Percentiles rank a stretch among this genome's conserved stretches.
phyloP scores from a whole-genome alignment of 2,113 vertebrate genomes.

The Neotoma lepida region DNA sequence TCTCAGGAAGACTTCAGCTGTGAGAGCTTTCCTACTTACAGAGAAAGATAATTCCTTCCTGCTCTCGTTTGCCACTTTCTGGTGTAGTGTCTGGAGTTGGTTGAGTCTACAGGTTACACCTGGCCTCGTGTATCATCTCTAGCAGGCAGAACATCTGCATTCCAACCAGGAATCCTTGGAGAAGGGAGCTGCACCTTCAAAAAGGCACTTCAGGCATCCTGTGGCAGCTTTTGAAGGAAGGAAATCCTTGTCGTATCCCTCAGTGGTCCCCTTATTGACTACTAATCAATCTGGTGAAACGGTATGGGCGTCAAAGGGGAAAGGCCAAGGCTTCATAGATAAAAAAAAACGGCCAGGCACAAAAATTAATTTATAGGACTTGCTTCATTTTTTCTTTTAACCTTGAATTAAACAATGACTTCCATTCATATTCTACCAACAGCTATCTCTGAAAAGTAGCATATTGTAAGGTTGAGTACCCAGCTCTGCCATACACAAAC shows the following conservation, averaged over 20 bases:
- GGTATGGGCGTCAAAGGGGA: background rate
- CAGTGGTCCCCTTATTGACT: background rate
- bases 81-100: background rate
- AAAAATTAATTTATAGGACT: background rate
- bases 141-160: background rate
- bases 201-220: background rate
- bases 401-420: background rate
- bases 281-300: background rate
- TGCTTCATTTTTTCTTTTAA: background rate
- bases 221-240: background rate
- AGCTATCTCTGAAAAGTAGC: background rate
- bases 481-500: background rate
- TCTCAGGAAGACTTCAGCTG: background rate
- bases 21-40: background rate
- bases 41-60: background rate
- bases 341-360: background rate
- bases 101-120: background rate
- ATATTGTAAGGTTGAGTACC: background rate
- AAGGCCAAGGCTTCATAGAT: background rate
- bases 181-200: background rate
- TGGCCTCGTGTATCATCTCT: background rate
- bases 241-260: background rate
- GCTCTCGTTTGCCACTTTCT: background rate
- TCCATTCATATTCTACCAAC: background rate
- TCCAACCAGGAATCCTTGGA: constrained; percentile 1